Evolutionary conservation across 2,797 vertebrate species (phyloP).

Genomic region (Alca torda): DNA sequence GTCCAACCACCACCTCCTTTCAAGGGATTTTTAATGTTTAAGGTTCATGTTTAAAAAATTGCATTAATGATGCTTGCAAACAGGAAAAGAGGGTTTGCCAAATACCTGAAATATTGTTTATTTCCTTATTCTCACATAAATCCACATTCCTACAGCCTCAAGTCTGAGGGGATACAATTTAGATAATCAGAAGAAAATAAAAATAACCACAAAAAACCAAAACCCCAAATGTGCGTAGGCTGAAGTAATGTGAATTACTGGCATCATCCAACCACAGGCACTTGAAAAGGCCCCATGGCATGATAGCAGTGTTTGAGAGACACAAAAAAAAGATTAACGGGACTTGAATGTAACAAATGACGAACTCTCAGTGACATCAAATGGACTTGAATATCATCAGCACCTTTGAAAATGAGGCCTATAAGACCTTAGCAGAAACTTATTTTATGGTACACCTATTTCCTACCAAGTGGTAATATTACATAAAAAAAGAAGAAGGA

Average conservation of each 20-base stretch:
- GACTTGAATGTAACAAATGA: rapidly evolving
- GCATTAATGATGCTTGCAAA: background rate
- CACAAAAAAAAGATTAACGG: background rate
- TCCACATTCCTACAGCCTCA: background rate
- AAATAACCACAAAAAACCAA: background rate
- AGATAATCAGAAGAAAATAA: background rate
- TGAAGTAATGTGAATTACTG: background rate
- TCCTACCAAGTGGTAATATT: background rate
- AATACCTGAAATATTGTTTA: background rate
- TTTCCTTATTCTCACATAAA: background rate
- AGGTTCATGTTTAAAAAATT: background rate
- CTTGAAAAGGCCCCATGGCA: background rate
- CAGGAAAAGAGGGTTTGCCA: background rate
- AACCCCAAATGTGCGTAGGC: rapidly evolving
- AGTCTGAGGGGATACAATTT: background rate
- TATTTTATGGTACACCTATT: background rate
- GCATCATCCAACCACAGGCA: background rate
- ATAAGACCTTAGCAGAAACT: background rate
- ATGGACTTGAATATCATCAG: rapidly evolving
- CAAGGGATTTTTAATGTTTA: background rate
- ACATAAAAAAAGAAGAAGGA: background rate
- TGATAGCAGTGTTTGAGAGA: background rate
- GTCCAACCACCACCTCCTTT: background rate
- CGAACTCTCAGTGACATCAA: background rate
- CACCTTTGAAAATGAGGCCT: background rate